phyloP scores from a whole-genome alignment of 2,113 vertebrate species.

The Strigops habroptila region DNA sequence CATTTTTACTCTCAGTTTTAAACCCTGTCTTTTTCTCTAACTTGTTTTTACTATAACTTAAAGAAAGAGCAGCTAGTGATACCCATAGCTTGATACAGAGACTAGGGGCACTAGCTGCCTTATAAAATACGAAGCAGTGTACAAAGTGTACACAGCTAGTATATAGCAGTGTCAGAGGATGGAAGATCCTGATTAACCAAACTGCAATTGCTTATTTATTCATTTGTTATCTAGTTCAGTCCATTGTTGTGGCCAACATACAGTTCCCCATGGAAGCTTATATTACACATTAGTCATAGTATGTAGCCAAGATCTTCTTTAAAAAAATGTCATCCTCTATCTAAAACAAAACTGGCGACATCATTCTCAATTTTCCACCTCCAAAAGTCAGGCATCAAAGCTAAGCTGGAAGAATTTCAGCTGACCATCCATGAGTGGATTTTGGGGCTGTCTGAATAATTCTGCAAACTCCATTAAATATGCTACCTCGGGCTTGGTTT shows the following conservation, averaged over 20 bases:
- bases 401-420: not conserved
- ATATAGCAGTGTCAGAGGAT: not conserved
- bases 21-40: not conserved
- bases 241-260: not conserved
- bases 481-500: not conserved
- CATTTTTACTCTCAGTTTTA: not conserved
- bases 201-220: not conserved
- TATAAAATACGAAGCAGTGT: not conserved
- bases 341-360: not conserved
- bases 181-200: not conserved
- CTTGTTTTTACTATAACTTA: not conserved
- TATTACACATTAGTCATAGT: not conserved
- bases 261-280: not conserved
- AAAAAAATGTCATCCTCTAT: not conserved
- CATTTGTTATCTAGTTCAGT: not conserved
- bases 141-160: not conserved
- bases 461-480: not conserved
- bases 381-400: not conserved
- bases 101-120: not conserved
- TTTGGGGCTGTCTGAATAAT: not conserved
- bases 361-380: not conserved
- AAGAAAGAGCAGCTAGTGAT: not conserved
- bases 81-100: not conserved
- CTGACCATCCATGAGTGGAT: not conserved
- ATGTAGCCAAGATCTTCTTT: not conserved